Conservation (phyloP, 1,140 invertebrate species). For the Drosophila ambigua region DNA sequence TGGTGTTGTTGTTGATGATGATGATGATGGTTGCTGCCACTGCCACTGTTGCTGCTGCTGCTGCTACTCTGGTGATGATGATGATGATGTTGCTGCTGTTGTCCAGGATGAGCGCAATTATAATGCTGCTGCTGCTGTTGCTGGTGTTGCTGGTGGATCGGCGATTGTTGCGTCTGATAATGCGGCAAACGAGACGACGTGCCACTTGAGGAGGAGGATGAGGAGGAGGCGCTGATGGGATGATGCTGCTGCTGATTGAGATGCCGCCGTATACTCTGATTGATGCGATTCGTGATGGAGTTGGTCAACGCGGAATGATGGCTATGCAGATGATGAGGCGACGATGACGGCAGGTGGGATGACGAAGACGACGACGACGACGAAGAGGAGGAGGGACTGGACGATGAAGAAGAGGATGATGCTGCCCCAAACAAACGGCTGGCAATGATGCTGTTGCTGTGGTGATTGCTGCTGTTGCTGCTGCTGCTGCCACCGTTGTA, state of each 20-base stretch:
- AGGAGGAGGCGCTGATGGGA: conserved; percentile 51
- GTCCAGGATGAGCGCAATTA: conserved; percentile 65
- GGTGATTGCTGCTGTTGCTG: conserved; percentile 40
- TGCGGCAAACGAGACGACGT: conserved; percentile 12
- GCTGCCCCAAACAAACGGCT: conserved; percentile 68
- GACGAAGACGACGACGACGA: conserved; percentile 43
- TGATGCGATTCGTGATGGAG: conserved; percentile 82
- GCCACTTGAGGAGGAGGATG: conserved; percentile 38
- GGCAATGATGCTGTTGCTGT: conserved; percentile 71
- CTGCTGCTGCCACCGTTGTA: conserved; percentile 66
- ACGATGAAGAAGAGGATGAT: conserved; percentile 46
- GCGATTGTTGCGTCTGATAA: conserved; percentile 33
- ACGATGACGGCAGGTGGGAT: conserved; percentile 28
- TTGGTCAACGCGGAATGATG: conserved; percentile 80
- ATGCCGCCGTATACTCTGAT: conserved; percentile 79
- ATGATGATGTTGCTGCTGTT: conserved; percentile 48
- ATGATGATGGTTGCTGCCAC: conserved; percentile 47
- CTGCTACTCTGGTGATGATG: conserved; percentile 45
- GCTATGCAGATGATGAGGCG: conserved; percentile 71
- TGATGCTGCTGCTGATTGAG: conserved; percentile 81
- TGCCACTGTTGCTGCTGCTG: conserved; percentile 47
- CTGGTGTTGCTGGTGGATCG: conserved; percentile 33
- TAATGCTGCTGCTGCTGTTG: conserved; percentile 63
- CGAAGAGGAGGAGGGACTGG: conserved; percentile 41
- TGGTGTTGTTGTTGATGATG: conserved; percentile 27